Conservation (phyloP, 2,797 vertebrate species). For the Pangasius larnaudii region DNA sequence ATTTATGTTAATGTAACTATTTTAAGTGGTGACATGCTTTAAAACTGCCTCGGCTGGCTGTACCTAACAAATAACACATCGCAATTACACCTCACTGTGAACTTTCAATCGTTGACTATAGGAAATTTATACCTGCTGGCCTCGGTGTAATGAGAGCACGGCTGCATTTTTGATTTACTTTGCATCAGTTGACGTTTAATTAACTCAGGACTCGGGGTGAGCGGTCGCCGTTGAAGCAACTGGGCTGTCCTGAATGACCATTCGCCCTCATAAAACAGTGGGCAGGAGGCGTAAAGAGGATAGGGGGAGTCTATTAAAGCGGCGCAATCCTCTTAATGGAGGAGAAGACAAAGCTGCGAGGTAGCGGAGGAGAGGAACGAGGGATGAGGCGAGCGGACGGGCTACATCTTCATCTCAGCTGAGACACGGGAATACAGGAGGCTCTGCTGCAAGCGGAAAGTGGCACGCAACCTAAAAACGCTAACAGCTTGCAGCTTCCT, state of each 20-base stretch:
- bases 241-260: slow-evolving; percentile 44
- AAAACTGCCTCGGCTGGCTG: not conserved
- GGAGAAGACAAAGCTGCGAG: not conserved
- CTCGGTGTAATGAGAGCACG: slow-evolving; percentile 10
- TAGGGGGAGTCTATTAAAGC: slow-evolving; percentile 67
- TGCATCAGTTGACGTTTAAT: slow-evolving; percentile 55
- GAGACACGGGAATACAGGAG: not conserved
- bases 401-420: not conserved
- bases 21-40: no score
- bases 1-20: no score
- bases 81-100: not conserved
- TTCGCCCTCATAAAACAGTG: slow-evolving; percentile 59
- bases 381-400: not conserved
- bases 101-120: not conserved
- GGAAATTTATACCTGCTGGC: not conserved
- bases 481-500: not conserved
- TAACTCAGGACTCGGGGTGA: slow-evolving; percentile 42
- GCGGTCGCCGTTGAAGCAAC: slow-evolving; percentile 40
- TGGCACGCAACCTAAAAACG: not conserved
- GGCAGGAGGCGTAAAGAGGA: slow-evolving; percentile 63
- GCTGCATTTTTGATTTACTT: slow-evolving; percentile 49
- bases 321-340: slow-evolving; percentile 69
- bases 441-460: not conserved
- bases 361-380: not conserved
- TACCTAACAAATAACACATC: not conserved